Evolutionary conservation across 2,888 invertebrate species (phyloP).

Genomic region (Lasioglossum malachurum): DNA sequence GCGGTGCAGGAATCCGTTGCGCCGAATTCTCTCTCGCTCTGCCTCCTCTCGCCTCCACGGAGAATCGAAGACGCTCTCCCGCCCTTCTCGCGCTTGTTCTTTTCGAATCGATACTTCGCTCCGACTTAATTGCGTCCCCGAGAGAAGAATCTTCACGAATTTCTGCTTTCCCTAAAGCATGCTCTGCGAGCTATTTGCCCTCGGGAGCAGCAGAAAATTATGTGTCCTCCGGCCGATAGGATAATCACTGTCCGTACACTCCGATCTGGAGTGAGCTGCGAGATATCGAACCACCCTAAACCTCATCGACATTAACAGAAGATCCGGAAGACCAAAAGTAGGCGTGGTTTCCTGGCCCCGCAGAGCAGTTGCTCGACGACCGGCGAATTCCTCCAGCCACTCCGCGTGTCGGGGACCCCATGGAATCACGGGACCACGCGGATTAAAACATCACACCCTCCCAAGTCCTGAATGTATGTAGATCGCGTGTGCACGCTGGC

Average conservation of each 20-base stretch:
- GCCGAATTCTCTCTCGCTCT: constrained; percentile 28
- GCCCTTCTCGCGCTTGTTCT: background rate
- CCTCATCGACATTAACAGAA: no score
- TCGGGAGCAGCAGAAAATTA: background rate
- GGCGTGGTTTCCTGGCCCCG: background rate
- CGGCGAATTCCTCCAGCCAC: background rate
- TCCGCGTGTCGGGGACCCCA: constrained; percentile 15
- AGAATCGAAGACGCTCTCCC: constrained; percentile 37
- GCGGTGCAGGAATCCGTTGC: constrained; percentile 58
- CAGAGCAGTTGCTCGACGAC: background rate
- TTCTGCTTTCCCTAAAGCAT: background rate
- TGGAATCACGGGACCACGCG: constrained; percentile 67
- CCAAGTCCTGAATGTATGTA: constrained; percentile 70
- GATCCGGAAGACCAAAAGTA: background rate
- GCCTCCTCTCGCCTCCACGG: constrained; percentile 9
- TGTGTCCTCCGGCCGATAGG: no score
- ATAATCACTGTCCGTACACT: no score
- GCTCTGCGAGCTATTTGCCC: background rate
- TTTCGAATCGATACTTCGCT: constrained; percentile 20
- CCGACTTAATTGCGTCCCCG: constrained; percentile 24
- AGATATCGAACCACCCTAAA: no score
- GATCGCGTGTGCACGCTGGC: constrained; percentile 68
- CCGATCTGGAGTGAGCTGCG: no score
- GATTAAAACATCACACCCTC: constrained; percentile 80
- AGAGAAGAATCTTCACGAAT: background rate